Base-by-base conservation (phyloP, 2,888 invertebrate species). In the Eupithecia pulchellata region DNA sequence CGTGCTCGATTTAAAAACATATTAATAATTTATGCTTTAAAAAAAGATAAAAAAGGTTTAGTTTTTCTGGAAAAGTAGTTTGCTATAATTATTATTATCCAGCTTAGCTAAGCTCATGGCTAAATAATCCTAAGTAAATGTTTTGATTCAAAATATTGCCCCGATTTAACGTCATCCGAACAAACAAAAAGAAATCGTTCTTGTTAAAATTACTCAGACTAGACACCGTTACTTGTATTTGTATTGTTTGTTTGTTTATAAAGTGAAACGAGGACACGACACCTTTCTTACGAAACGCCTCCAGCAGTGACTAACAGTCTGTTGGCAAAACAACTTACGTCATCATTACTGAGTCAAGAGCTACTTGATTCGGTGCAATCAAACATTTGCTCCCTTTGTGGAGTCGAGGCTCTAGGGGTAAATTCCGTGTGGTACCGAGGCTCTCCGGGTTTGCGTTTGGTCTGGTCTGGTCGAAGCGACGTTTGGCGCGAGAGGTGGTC, bases 261-360 rank as follows among this genome's bases (percentile, higher is more conserved):
- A 83, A 83, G 79, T 82, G 81, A 87, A 89, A 87, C 85, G 88
- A 84, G 90, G 90, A 84, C 89, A 88, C 85, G 82, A 75, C 87
- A 87, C 88, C 87, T 87, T 89, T 88, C 86, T 91, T 91, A 87
- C 87, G 88, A 92, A 89, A 91, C 87, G 88, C 81, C 84, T 80
- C 76, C 84, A 83, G 82, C 78, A 84, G 84, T 89, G 89, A 91
- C 88, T 90, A 89, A 90, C 88, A 86, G 81, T 82, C n/a, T 84
- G 86, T 87, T 82, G 82, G 87, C 89, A 91, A 92, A 92, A 92
- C 91, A 90, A 86, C 82, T 91, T 91, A 86, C 90, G 90, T 91
- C 89, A 91, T 69, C 69, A 71, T 72, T 73, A 77, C 75, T 75
- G 73, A 78, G 72, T 73, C 77, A 75, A 77, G 75, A 79, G 69